These are phyloP conservation scores for Enteromius paludinosus DNA, from an alignment of 2,797 vertebrate species.

Conservation along the genomic window DNA sequence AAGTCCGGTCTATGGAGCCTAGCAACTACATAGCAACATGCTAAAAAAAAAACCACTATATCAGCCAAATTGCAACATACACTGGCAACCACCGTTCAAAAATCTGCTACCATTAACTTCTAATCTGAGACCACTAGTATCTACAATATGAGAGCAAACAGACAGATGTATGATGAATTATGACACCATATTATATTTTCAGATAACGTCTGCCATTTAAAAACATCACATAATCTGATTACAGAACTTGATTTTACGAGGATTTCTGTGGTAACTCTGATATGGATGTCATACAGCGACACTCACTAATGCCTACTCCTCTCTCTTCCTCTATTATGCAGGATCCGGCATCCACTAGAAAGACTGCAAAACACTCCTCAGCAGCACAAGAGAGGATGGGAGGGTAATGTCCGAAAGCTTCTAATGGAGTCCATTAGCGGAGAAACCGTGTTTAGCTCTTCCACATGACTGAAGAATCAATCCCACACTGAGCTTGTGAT, in stretches of 20 bases:
- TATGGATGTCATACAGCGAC: constrained; percentile 54
- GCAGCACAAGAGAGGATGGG: not conserved
- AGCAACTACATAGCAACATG: not conserved
- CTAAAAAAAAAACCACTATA: not conserved
- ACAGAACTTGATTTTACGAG: constrained; percentile 64
- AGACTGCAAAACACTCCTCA: not conserved
- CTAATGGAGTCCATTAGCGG: constrained; percentile 15
- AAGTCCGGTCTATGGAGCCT: not conserved
- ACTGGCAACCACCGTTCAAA: not conserved
- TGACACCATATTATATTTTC: not conserved
- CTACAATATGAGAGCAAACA: not conserved
- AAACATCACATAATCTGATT: constrained; percentile 72
- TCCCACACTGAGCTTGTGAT: not conserved
- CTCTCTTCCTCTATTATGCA: not conserved
- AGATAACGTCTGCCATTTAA: constrained; percentile 43
- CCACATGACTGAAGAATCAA: constrained; percentile 2
- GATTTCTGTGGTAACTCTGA: constrained; percentile 49
- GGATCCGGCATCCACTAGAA: not conserved
- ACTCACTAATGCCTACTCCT: constrained; percentile 10
- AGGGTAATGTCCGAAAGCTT: not conserved
- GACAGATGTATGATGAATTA: not conserved
- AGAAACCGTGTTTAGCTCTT: not conserved
- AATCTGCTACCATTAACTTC: not conserved
- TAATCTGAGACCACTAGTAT: not conserved
- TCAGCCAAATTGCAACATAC: not conserved